Percentiles rank a stretch among this genome's conserved stretches.
These are phyloP conservation scores for Chanos chanos DNA, from an alignment of 2,797 vertebrate genomes.

Conservation along the genomic window DNA sequence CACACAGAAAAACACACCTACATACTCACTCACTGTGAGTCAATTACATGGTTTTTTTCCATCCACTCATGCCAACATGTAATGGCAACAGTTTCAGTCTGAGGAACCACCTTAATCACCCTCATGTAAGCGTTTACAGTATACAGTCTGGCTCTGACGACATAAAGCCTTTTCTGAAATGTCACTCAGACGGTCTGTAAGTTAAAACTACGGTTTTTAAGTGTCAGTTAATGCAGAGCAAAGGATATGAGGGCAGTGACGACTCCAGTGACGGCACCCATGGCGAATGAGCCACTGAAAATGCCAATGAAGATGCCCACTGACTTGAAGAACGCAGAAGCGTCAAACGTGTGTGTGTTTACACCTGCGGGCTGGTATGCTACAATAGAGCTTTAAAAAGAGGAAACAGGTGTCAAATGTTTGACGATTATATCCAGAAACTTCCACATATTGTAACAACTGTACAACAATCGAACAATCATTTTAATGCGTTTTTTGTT, in stretches of 20 bases:
- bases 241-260: constrained; percentile 98
- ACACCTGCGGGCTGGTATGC: constrained; percentile 90
- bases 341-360: constrained; percentile 93
- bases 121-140: too few species aligned
- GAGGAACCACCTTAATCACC: too few species aligned
- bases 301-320: constrained; percentile 95
- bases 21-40: background rate
- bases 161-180: too few species aligned
- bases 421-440: background rate
- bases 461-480: too few species aligned
- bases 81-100: too few species aligned
- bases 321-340: constrained; percentile 95
- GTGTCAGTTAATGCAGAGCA: background rate
- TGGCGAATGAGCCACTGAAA: constrained; percentile 95
- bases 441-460: background rate
- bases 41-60: too few species aligned
- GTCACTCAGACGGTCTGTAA: too few species aligned
- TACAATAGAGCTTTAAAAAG: constrained; percentile 83
- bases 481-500: too few species aligned
- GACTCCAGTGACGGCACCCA: constrained; percentile 92
- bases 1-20: background rate
- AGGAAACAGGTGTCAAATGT: background rate
- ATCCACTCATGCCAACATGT: too few species aligned
- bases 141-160: too few species aligned
- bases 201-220: too few species aligned